A percentile compares a stretch with the other conserved stretches of the same genome.
Evolutionary conservation across 2,113 vertebrate species (phyloP).

Genomic region (Accipiter virgatus): DNA sequence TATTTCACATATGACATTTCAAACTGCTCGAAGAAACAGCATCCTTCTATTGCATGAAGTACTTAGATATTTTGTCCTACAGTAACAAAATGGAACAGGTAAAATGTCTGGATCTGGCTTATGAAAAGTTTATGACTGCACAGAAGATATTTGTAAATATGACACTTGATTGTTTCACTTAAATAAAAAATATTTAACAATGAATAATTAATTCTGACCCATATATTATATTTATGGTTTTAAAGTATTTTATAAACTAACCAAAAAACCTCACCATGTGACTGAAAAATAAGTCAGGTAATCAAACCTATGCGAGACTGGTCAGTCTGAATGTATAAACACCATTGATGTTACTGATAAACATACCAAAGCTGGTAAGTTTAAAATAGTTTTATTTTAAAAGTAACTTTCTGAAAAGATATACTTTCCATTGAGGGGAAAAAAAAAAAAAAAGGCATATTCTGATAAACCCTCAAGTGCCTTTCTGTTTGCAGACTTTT

Average conservation of each 20-base stretch:
- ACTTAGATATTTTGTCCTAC: background rate
- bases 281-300: background rate
- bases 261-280: rapidly evolving
- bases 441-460: too few relatives aligned
- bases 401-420: background rate
- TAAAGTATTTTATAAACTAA: background rate
- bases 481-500: background rate
- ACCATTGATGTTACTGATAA: background rate
- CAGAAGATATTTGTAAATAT: background rate
- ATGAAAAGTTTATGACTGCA: background rate
- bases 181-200: background rate
- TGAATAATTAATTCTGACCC: background rate
- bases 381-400: background rate
- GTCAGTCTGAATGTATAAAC: background rate
- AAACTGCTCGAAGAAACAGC: background rate
- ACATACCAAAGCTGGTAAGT: background rate
- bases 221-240: background rate
- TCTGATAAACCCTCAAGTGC: background rate
- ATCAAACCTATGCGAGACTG: background rate
- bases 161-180: background rate
- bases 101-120: background rate
- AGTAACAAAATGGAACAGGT: background rate
- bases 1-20: background rate
- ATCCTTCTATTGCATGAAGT: background rate
- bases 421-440: background rate